Conservation (phyloP, 2,888 invertebrate species). For the Parnassius orleans region DNA sequence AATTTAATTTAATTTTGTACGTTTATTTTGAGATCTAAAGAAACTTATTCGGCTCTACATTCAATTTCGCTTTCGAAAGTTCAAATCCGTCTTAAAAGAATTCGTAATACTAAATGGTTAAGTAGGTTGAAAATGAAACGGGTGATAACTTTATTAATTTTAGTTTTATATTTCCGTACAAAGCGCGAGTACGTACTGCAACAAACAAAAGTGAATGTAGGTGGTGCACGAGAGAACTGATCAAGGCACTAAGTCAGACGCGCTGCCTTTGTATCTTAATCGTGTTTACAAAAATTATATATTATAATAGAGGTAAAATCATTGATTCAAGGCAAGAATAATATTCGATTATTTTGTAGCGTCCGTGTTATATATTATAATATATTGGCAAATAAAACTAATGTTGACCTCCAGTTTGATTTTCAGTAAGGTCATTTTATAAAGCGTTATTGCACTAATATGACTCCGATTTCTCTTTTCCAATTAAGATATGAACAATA, state of each 20-base stretch:
- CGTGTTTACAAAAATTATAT: conserved; percentile 1
- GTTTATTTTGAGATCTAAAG: neutral
- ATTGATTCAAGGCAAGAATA: conserved; percentile 4
- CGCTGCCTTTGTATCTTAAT: conserved; percentile 7
- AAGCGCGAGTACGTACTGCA: conserved; percentile 39
- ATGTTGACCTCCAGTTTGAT: conserved; percentile 4
- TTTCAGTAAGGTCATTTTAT: conserved; percentile 11
- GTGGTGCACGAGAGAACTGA: conserved; percentile 30
- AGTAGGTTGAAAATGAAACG: conserved; percentile 32
- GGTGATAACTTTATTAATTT: conserved; percentile 21
- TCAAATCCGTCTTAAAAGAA: conserved; percentile 31
- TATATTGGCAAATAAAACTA: conserved; percentile 4
- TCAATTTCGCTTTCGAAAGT: conserved; percentile 38
- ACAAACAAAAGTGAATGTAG: conserved; percentile 76
- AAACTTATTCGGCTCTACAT: conserved; percentile 7
- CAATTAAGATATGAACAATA: conserved; percentile 2
- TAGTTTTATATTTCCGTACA: conserved; percentile 24
- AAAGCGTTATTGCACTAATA: neutral
- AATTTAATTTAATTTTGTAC: neutral
- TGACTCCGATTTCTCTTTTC: neutral
- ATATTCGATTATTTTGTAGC: conserved; percentile 1
- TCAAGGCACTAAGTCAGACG: conserved; percentile 18
- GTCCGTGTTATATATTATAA: neutral
- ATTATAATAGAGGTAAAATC: no score
- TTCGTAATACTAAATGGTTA: conserved; percentile 27